Evolutionary conservation across 2,888 invertebrate genomes (phyloP), one percentile per base, ranked within the genome.

Genomic region (Coelopa pilipes): DNA sequence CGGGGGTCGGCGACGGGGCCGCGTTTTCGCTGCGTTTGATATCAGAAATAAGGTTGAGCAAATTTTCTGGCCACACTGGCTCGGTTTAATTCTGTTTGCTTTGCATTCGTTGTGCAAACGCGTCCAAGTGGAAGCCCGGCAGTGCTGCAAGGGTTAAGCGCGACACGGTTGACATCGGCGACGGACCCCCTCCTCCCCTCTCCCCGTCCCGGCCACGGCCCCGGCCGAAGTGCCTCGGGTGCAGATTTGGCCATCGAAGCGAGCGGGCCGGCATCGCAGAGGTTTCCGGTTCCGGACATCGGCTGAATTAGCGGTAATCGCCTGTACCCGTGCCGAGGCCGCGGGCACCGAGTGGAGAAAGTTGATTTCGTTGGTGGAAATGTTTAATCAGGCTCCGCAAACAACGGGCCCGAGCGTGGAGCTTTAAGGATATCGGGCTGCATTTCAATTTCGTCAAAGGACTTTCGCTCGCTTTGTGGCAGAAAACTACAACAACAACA

Each of bases 331-430:
- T 21, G 34, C n/a, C 67, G 24, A 50, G 21, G 34, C 7, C 34
- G 34, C n/a, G 17, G 67, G 53, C 55, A 34, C 34, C 7, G 7
- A 34, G 7, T 34, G 34, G 34, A 34, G 34, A 21, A 62, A 62
- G 62, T 59, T 59, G 69, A 69, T 46, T 21, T 57, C 19, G 34
- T 34, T 62, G 12, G 24, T 34, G 45, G 65, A 71, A 65, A 55
- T 53, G 71, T 55, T 71, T 71, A 71, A 71, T 71, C 71, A 71
- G 55, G 55, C 71, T 71, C 65, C 15, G 71, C 71, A 71, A 71
- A 71, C 46, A 71, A 19, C 11, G 50, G 24, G 15, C 5, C 59
- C 17, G 24, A 2, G 24, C 34, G 34, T 62, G 12, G n/a, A 63
- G 46, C 65, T 65, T 21, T 46, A 65, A 71, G 71, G 71, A 71